Percentiles rank a stretch among this genome's conserved stretches.
These are phyloP conservation scores for Psephotus haematonotus DNA, from an alignment of 2,113 vertebrate species.

Conservation along the genomic window DNA sequence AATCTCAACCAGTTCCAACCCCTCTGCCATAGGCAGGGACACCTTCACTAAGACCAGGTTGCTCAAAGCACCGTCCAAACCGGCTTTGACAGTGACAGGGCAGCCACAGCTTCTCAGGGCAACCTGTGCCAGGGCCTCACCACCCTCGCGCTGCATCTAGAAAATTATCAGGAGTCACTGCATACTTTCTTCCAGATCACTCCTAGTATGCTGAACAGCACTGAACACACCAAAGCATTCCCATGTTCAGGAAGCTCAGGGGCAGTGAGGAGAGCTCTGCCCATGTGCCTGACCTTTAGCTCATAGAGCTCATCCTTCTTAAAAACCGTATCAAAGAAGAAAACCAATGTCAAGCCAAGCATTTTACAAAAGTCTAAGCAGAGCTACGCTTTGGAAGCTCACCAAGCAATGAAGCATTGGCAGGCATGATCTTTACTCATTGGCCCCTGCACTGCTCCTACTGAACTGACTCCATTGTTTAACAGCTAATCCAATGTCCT, in stretches of 20 bases:
- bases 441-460: neutral
- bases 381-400: neutral
- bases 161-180: too few relatives aligned
- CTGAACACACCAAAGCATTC: accelerated
- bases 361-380: neutral
- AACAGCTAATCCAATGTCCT: neutral
- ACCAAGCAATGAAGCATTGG: neutral
- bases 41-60: neutral
- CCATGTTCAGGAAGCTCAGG: too few relatives aligned
- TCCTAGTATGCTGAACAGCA: accelerated
- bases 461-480: neutral
- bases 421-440: neutral
- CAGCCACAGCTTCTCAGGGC: neutral
- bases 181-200: neutral
- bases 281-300: neutral
- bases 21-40: neutral
- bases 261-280: neutral
- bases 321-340: neutral
- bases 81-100: neutral
- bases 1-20: neutral
- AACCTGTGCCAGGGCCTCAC: neutral
- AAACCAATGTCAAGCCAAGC: accelerated
- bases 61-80: neutral
- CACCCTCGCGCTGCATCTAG: neutral
- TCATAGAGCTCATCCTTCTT: accelerated